Conservation (phyloP, 2,797 vertebrate genomes). For the Pelochelys cantorii region DNA sequence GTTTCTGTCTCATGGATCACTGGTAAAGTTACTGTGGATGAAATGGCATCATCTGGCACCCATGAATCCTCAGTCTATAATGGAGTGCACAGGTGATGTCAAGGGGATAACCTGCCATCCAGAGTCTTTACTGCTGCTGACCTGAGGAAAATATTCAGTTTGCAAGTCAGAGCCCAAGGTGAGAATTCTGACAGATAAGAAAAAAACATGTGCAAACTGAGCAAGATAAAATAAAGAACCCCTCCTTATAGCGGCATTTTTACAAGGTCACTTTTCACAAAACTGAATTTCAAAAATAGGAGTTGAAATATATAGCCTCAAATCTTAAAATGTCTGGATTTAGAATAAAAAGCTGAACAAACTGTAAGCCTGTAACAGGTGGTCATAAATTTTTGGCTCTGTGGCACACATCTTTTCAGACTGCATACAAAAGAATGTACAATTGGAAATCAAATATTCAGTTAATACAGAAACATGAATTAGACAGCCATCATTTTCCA, state of each 20-base stretch:
- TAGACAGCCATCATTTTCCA: slow-evolving; percentile 68
- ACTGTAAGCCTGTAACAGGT: accelerated
- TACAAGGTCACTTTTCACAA: background rate
- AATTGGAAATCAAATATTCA: accelerated
- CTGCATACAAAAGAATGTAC: background rate
- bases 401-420: background rate
- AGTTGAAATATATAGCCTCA: no score
- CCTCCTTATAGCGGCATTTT: accelerated
- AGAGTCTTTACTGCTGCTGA: background rate
- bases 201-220: background rate
- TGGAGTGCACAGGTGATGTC: accelerated
- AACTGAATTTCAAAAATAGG: no score
- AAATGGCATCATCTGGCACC: background rate
- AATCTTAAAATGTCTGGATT: background rate
- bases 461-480: slow-evolving; percentile 27
- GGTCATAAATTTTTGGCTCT: background rate
- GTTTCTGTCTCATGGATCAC: background rate
- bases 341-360: background rate
- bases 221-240: background rate
- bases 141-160: background rate
- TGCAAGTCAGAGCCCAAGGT: background rate
- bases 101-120: background rate
- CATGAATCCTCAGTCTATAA: background rate
- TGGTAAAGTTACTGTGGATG: background rate
- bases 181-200: background rate